Base-by-base conservation (phyloP, 2,113 vertebrate species). In the Bucco capensis region DNA sequence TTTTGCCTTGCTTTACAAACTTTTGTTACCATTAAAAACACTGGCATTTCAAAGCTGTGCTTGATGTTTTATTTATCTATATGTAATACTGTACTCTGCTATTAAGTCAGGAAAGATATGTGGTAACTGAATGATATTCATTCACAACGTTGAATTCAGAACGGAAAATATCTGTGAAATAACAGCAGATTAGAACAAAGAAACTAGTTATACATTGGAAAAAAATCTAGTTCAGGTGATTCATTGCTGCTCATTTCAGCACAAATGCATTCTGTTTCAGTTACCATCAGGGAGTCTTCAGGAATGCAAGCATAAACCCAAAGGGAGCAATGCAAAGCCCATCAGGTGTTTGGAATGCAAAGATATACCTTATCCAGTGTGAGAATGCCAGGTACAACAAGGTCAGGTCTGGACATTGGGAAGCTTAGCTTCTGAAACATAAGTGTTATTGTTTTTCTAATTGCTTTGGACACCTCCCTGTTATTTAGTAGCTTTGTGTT, bases 231-330 rank as follows among this genome's bases (percentile, higher is more conserved):
- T 58, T 33, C 51, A 86, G 56, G 51, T 95, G 85, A 94, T 86
- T 86, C 51, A 71, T 40, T 77, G 69, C 60, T 86, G 30, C 49
- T 95, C 88, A 90, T 92, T 91, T 90, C 76, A 81, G 56, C 81
- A n/a, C 38, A 70, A 57, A 16, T 24, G 14, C 27, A 22, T 75
- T 69, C 44, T 64, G 14, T 49, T 83, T 83, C 27, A 44, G 69
- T 70, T 85, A 31, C 62, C 51, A 31, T 71, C 73, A 72, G 33
- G 89, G 47, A 69, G 19, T 31, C 28, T 78, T 90, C 38, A 90
- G 16, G 40, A 81, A 86, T 54, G 56, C 57, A 91, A 57, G 33
- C 16, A 38, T 49, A 86, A 88, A 46, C 31, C 12, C 51, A 74
- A 90, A 57, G 30, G 12, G 22, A 76, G 61, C 87, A 65, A 66